phyloP scores from a whole-genome alignment of 2,888 invertebrate genomes.

The Penaeus monodon region DNA sequence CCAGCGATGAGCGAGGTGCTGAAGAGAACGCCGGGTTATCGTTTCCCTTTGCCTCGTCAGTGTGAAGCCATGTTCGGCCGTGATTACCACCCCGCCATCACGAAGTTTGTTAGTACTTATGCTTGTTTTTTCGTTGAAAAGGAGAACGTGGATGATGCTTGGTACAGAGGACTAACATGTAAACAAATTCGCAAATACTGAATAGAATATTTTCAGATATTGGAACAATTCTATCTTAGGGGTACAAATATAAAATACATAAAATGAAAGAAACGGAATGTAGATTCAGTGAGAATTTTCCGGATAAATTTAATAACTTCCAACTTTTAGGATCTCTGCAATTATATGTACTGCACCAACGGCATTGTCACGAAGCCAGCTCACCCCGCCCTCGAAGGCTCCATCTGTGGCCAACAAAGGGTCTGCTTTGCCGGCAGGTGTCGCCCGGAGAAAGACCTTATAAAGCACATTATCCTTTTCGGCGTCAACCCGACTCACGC shows the following conservation, averaged over 20 bases:
- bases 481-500: neutral
- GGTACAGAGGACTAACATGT: too few species aligned
- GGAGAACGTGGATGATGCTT: neutral
- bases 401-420: constrained; percentile 71
- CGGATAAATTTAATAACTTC: neutral
- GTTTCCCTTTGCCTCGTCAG: constrained; percentile 38
- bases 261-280: neutral
- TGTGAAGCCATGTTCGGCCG: constrained; percentile 40
- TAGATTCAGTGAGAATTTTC: neutral
- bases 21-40: constrained; percentile 35
- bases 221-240: too few species aligned
- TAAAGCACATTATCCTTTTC: neutral
- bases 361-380: constrained; percentile 67
- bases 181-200: too few species aligned
- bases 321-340: constrained; percentile 66
- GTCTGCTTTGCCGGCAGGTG: constrained; percentile 66
- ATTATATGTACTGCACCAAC: constrained; percentile 63
- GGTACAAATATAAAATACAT: neutral
- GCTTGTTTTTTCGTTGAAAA: neutral
- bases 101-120: constrained; percentile 33
- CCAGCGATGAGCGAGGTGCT: neutral
- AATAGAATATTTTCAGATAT: too few species aligned
- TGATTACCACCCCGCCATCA: constrained; percentile 41
- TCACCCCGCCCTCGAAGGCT: constrained; percentile 83
- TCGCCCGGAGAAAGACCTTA: constrained; percentile 38